Evolutionary conservation across 1,140 invertebrate species (phyloP), one percentile per base, ranked within the genome.

Genomic region (Anoplophora glabripennis): DNA sequence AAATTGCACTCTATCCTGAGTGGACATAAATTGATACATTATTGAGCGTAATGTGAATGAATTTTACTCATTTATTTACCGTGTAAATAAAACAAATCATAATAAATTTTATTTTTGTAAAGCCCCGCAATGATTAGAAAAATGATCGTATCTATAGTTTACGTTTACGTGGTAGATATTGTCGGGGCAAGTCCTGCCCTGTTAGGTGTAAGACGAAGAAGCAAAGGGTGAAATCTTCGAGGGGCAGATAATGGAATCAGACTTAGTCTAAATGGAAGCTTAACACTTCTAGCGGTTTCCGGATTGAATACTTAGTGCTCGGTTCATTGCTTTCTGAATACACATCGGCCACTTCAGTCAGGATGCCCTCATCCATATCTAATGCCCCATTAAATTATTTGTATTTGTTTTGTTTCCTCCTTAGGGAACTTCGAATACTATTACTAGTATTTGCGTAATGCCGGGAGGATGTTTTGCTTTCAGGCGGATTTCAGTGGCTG

Each of bases 191-290:
- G 53, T 56, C 37, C 56, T 41, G 47, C 36, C 44, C 52, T 58
- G 61, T 47, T 28, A 2, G 7, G 9, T 9, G 11, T 12, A 18
- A 14, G 34, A 36, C 52, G 33, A 54, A 54, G 52, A 59, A 57
- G 56, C 42, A 70, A 65, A 62, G 68, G 65, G 63, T 70, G 67
- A 70, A 66, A 70, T 66, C 61, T 63, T 56, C 51, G 62, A 68
- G 60, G 66, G 66, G 59, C 57, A 59, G 68, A 70, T 70, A 70
- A 70, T 70, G 68, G 68, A 70, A 70, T 70, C 66, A 69, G 68
- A 69, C 63, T 69, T 66, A 70, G 61, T 68, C 64, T 68, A 70
- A 70, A 70, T 70, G 68, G 68, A 64, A 63, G 66, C 68, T 70
- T 70, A 70, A 68, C 68, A 70, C 66, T 70, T 70, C 58, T 63